Evolutionary conservation across 2,888 invertebrate species (phyloP).

Genomic region (Rhingia rostrata): DNA sequence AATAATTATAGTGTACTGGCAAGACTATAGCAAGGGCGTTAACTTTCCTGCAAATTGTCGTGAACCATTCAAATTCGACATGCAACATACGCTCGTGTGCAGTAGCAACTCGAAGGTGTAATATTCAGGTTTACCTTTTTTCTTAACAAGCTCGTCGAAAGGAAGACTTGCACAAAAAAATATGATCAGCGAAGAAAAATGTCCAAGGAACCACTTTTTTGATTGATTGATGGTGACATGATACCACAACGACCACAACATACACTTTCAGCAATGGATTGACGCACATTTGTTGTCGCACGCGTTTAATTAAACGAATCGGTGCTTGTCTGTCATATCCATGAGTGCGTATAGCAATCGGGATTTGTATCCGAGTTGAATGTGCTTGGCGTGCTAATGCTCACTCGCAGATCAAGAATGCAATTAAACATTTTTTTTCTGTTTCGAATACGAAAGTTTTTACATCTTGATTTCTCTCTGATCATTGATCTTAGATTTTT

Average conservation of each 20-base stretch:
- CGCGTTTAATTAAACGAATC: constrained; percentile 70
- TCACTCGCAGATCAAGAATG: constrained; percentile 66
- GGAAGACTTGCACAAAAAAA: constrained; percentile 1
- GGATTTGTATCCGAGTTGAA: constrained; percentile 71
- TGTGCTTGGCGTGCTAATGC: constrained; percentile 69
- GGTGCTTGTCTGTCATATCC: constrained; percentile 49
- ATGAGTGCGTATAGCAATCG: constrained; percentile 17
- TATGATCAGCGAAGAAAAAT: constrained; percentile 13
- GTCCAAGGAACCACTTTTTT: constrained; percentile 55
- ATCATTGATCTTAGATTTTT: constrained; percentile 47
- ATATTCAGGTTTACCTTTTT: constrained; percentile 44
- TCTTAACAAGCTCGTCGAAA: constrained; percentile 11
- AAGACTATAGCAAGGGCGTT: constrained; percentile 46
- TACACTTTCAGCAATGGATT: constrained; percentile 2
- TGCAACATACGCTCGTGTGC: constrained; percentile 6
- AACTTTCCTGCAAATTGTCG: constrained; percentile 10
- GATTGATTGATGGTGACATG: constrained; percentile 67
- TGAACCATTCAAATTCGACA: constrained; percentile 39
- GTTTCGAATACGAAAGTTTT: not conserved
- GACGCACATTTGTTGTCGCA: constrained; percentile 57
- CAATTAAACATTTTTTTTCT: constrained; percentile 55
- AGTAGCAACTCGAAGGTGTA: constrained; percentile 29
- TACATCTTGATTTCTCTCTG: constrained; percentile 31
- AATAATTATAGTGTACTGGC: not conserved
- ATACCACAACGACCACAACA: constrained; percentile 26